Evolutionary conservation across 1,140 invertebrate genomes (phyloP), one percentile per base, ranked within the genome.

Genomic region (Gonatopus flavifemur): DNA sequence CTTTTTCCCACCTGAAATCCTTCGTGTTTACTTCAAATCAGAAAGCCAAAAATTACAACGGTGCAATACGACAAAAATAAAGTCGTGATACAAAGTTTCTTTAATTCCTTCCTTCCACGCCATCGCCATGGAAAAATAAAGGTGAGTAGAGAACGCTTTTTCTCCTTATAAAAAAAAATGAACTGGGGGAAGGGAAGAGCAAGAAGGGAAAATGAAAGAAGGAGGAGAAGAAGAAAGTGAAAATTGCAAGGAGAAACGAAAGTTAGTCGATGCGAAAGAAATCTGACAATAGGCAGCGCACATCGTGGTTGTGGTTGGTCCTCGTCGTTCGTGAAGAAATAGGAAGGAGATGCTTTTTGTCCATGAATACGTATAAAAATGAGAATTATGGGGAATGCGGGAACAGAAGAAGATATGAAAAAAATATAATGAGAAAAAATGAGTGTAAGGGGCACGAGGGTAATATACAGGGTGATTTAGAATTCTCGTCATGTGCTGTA

Each of bases 261-360:
- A 28, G 40, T 19, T 12, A 18, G 20, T 28, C 22, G 30, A 42
- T 42, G 40, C 40, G 40, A 31, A 30, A 16, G 25, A 42, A 42
- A 31, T n/a, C 25, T 31, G 40, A 22, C 40, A 42, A 9, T 42
- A 18, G 40, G 25, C 25, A 28, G 25, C 12, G 6, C 6, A 6
- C 12, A 28, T 28, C 25, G 25, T 28, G n/a, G n/a, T n/a, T n/a
- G n/a, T n/a, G n/a, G n/a, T n/a, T n/a, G n/a, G n/a, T n/a, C n/a
- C 25, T 28, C 25, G 25, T 28, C 25, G 12, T n/a, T n/a, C n/a
- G n/a, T n/a, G 25, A 28, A 12, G 25, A 6, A 12, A 28, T 7
- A 28, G 25, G 25, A 28, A 6, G 6, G 25, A 28, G 6, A 12
- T 28, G 6, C 6, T 12, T 28, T 7, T 28, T 28, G 25, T 28